Conservation (phyloP, 1,140 invertebrate genomes). For the Acromyrmex heyeri region DNA sequence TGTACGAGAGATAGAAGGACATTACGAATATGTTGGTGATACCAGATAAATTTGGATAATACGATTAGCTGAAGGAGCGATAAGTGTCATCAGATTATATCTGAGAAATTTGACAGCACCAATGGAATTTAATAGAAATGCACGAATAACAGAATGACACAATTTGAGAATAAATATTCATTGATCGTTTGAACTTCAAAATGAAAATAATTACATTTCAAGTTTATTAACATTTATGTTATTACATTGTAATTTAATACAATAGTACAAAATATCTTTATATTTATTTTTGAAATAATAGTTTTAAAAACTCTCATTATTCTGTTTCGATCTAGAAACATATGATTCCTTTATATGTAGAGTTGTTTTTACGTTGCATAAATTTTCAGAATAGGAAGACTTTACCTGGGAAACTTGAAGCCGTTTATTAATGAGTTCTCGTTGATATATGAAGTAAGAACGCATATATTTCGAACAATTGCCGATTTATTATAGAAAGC, state of each 20-base stretch:
- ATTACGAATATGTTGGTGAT: constrained; percentile 5
- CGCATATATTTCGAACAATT: constrained; percentile 32
- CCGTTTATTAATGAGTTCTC: constrained; percentile 16
- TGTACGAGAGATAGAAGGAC: neutral
- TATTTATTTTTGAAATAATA: neutral
- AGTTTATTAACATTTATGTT: neutral
- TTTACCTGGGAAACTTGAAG: constrained; percentile 31
- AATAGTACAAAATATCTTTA: neutral
- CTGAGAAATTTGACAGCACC: constrained; percentile 8
- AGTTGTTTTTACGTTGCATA: constrained; percentile 20
- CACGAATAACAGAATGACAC: neutral
- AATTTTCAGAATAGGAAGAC: constrained; percentile 12
- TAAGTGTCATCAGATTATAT: constrained; percentile 25
- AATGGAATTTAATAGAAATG: neutral
- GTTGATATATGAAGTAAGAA: constrained; percentile 49
- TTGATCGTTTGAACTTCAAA: neutral
- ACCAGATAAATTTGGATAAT: constrained; percentile 33
- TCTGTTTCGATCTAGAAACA: neutral
- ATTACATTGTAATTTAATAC: neutral
- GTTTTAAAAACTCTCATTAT: neutral
- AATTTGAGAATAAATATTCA: neutral
- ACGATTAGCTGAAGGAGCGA: constrained; percentile 14
- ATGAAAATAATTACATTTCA: neutral
- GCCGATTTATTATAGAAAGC: constrained; percentile 35
- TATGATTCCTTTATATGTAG: neutral